Evolutionary conservation across 2,113 vertebrate genomes (phyloP).

Genomic region (Ctenomys sociabilis): DNA sequence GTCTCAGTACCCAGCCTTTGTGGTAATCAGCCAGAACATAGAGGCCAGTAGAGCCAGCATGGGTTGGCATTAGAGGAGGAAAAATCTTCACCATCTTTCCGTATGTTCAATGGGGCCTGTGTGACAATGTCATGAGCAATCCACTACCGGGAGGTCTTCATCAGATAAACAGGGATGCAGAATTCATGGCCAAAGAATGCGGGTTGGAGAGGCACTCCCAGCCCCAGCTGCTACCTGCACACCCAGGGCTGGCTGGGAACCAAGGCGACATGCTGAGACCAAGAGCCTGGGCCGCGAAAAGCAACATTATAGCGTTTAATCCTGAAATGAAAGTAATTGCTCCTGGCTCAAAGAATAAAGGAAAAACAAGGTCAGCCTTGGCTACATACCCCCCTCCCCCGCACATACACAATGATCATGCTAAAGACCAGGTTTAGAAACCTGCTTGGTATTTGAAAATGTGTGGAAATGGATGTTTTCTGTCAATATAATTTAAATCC

Average conservation of each 20-base stretch:
- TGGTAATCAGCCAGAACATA: neutral
- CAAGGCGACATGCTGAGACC: constrained; percentile 76
- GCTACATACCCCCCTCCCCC: neutral
- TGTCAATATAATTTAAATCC: constrained; percentile 71
- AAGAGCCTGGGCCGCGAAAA: constrained; percentile 17
- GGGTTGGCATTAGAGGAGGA: constrained; percentile 50
- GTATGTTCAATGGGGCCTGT: constrained; percentile 52
- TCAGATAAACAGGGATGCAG: constrained; percentile 77
- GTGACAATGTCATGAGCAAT: constrained; percentile 74
- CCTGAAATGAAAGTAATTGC: constrained; percentile 80
- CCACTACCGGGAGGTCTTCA: constrained; percentile 73
- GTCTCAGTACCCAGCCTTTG: constrained; percentile 1
- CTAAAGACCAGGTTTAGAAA: constrained; percentile 66
- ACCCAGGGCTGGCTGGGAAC: constrained; percentile 70
- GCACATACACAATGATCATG: neutral
- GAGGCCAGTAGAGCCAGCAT: neutral
- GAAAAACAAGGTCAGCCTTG: constrained; percentile 70
- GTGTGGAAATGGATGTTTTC: constrained; percentile 69
- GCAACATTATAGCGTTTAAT: constrained; percentile 63
- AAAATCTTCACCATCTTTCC: constrained; percentile 69
- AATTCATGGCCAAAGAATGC: constrained; percentile 81
- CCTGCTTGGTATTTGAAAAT: constrained; percentile 57
- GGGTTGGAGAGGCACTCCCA: constrained; percentile 77
- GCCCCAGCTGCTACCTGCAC: constrained; percentile 80
- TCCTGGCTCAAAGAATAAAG: constrained; percentile 79